A percentile compares a stretch with the other conserved stretches of the same genome.
Evolutionary conservation across 2,113 vertebrate genomes (phyloP).

Genomic region (Bagarius yarrelli): DNA sequence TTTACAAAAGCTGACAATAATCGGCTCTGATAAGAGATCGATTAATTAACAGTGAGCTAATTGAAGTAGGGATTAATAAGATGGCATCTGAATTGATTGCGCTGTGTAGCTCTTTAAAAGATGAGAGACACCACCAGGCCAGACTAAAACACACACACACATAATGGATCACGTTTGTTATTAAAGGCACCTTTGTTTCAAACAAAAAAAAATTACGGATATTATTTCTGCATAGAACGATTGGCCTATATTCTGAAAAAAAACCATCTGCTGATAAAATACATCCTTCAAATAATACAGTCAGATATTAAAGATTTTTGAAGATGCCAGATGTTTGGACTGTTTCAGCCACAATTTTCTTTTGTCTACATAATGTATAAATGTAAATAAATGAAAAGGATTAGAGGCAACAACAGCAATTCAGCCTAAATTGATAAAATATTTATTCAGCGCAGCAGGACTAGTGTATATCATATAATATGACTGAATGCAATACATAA

Average conservation of each 20-base stretch:
- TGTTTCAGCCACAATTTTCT: not conserved
- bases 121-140: constrained; percentile 28
- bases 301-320: constrained; percentile 2
- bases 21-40: not conserved
- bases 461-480: constrained; percentile 31
- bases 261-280: not conserved
- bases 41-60: constrained; percentile 36
- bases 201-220: not conserved
- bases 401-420: constrained; percentile 16
- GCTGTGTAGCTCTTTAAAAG: constrained; percentile 9
- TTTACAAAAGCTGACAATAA: constrained; percentile 26
- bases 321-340: not conserved
- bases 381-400: not conserved
- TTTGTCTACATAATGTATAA: not conserved
- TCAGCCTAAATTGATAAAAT: constrained; percentile 27
- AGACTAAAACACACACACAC: constrained; percentile 20
- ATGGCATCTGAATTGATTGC: constrained; percentile 17
- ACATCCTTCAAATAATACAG: not conserved
- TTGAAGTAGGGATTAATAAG: constrained; percentile 44
- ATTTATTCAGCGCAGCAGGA: constrained; percentile 38
- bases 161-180: constrained; percentile 40
- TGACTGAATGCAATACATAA: not conserved
- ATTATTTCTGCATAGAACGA: too few species aligned
- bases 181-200: constrained; percentile 30
- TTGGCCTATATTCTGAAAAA: not conserved